Conservation (phyloP, 2,888 invertebrate genomes). For the Hecatera dysodea region DNA sequence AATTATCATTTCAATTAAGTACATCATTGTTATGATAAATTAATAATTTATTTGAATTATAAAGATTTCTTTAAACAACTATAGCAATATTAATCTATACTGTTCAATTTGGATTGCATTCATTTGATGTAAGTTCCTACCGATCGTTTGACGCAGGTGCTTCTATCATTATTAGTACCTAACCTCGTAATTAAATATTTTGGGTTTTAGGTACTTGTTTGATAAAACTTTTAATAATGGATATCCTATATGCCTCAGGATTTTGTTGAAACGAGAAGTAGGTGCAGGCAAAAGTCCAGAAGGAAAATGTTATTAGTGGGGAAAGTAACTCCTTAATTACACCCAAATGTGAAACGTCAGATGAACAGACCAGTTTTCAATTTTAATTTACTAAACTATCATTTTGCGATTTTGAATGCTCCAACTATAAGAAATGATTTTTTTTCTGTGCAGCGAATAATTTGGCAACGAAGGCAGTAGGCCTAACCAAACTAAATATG, state of each 20-base stretch:
- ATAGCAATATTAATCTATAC: not conserved
- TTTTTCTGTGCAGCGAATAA: too few relatives aligned
- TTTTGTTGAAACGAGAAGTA: slow-evolving; percentile 3
- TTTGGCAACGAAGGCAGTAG: too few relatives aligned
- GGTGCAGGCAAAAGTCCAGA: slow-evolving; percentile 2
- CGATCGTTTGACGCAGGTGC: not conserved
- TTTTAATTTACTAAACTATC: not conserved
- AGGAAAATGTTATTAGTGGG: not conserved
- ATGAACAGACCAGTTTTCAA: slow-evolving; percentile 48
- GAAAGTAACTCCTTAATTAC: not conserved
- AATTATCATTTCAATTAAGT: too few relatives aligned
- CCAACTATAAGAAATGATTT: not conserved
- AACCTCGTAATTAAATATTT: not conserved
- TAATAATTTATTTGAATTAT: not conserved
- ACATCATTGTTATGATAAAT: not conserved
- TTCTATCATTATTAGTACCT: not conserved
- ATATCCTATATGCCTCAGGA: not conserved
- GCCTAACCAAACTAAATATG: too few relatives aligned
- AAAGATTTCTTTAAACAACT: not conserved
- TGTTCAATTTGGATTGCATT: not conserved
- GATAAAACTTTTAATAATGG: not conserved
- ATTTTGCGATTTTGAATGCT: not conserved
- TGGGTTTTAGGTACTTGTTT: slow-evolving; percentile 2
- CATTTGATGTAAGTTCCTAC: not conserved
- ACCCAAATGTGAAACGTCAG: slow-evolving; percentile 35